These are phyloP conservation scores for Zootermopsis nevadensis DNA, from an alignment of 2,888 invertebrate species.

Conservation along the genomic window DNA sequence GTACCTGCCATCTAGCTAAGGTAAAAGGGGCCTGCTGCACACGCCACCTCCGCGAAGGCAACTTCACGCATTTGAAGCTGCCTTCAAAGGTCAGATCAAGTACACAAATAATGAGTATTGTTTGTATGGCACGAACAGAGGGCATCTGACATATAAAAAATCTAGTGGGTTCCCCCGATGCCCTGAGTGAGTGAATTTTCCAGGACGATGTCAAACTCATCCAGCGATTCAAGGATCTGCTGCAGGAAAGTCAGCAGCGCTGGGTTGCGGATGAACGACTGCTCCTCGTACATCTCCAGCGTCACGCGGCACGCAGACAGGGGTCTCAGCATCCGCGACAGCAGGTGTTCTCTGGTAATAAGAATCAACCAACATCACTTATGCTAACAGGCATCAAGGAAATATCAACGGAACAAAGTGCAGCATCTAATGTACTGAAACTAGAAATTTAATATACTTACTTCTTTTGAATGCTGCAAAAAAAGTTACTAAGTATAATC, in stretches of 20 bases:
- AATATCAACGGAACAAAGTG: too few relatives aligned
- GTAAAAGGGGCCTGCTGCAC: too few relatives aligned
- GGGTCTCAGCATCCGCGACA: conserved; percentile 91
- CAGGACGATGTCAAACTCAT: conserved; percentile 87
- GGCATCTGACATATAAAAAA: neutral
- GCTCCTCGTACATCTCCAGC: conserved; percentile 94
- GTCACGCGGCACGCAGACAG: conserved; percentile 92
- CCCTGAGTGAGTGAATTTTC: conserved; percentile 86
- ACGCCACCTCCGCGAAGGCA: too few relatives aligned
- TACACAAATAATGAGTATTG: neutral
- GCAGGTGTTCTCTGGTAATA: conserved; percentile 76
- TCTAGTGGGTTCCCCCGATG: conserved; percentile 58
- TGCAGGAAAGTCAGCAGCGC: conserved; percentile 87
- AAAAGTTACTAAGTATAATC: too few relatives aligned
- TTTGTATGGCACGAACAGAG: neutral
- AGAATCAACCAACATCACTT: too few relatives aligned
- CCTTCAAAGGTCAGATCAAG: neutral
- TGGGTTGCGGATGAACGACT: conserved; percentile 91
- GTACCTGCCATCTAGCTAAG: too few relatives aligned
- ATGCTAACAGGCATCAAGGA: too few relatives aligned
- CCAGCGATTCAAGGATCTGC: conserved; percentile 90
- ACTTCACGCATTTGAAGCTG: too few relatives aligned
- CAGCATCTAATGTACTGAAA: too few relatives aligned
- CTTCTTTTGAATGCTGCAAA: too few relatives aligned
- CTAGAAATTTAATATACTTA: too few relatives aligned